A percentile compares a stretch with the other conserved stretches of the same genome.
Conservation (phyloP, 2,113 vertebrate genomes). For the Taurulus bubalis region DNA sequence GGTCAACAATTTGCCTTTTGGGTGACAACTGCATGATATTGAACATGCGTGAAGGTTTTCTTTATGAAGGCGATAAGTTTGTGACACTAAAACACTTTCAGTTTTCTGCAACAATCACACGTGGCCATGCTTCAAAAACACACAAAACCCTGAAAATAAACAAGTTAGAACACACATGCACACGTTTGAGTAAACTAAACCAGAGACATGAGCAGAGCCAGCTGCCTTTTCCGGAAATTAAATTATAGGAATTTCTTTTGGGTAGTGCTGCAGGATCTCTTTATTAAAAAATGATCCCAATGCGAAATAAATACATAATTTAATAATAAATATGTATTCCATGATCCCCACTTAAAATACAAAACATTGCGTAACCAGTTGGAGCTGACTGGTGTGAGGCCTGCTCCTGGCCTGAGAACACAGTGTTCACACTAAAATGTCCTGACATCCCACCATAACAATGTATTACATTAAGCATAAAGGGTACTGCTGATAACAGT, state of each 20-base stretch:
- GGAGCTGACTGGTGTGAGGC: not conserved
- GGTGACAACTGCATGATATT: not conserved
- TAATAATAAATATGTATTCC: too few species aligned
- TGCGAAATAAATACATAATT: too few species aligned
- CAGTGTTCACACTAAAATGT: slow-evolving; percentile 29
- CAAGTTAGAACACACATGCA: not conserved
- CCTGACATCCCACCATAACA: slow-evolving; percentile 15
- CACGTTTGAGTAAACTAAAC: too few species aligned
- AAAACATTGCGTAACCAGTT: not conserved
- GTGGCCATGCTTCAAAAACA: too few species aligned
- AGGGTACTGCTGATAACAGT: slow-evolving; percentile 27
- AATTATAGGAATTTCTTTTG: not conserved
- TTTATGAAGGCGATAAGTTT: not conserved
- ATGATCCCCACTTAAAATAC: not conserved
- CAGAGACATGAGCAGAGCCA: not conserved
- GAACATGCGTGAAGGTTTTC: slow-evolving; percentile 16
- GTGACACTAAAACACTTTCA: not conserved
- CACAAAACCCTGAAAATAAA: not conserved
- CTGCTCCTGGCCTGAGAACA: slow-evolving; percentile 14
- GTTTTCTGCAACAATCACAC: slow-evolving; percentile 14
- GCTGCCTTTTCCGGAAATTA: not conserved
- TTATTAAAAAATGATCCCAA: not conserved
- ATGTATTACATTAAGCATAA: slow-evolving; percentile 9
- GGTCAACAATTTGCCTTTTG: not conserved
- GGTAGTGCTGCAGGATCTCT: not conserved